A percentile compares a stretch with the other conserved stretches of the same genome.
Conservation (phyloP, 2,113 vertebrate genomes). For the Phyllostomus hastatus region DNA sequence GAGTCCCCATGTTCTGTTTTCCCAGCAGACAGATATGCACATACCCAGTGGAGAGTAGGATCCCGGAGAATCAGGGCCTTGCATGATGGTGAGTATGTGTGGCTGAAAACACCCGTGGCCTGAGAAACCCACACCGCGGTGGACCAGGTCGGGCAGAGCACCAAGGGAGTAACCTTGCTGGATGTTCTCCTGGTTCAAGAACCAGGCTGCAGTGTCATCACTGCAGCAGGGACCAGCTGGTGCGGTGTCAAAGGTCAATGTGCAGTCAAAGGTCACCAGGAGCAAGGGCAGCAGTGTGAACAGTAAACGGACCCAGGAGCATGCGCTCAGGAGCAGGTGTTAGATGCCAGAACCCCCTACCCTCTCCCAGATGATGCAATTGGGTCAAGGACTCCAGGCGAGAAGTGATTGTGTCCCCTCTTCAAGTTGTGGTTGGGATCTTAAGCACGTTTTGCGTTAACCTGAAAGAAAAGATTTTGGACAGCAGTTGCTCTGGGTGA, state of each 20-base stretch:
- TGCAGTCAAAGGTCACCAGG: neutral
- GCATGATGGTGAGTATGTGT: too few species aligned
- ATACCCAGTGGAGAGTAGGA: accelerated
- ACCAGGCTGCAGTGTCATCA: too few species aligned
- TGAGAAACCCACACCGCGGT: neutral
- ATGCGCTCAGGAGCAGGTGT: neutral
- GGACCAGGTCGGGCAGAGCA: neutral
- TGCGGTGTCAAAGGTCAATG: too few species aligned
- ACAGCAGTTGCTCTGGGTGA: neutral
- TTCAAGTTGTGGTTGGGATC: neutral
- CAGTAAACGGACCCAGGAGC: neutral
- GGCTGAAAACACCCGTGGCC: neutral
- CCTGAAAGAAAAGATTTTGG: neutral
- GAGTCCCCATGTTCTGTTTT: neutral
- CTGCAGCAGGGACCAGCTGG: accelerated
- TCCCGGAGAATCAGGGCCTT: neutral
- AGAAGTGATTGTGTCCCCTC: neutral
- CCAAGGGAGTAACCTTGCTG: neutral
- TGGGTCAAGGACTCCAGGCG: neutral
- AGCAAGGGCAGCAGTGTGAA: neutral
- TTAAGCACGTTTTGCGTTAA: neutral
- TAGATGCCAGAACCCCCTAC: neutral
- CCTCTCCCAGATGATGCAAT: neutral
- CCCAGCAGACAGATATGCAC: neutral
- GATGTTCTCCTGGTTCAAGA: neutral